Evolutionary conservation across 2,113 vertebrate species (phyloP).

Genomic region (Percopsis transmontana): DNA sequence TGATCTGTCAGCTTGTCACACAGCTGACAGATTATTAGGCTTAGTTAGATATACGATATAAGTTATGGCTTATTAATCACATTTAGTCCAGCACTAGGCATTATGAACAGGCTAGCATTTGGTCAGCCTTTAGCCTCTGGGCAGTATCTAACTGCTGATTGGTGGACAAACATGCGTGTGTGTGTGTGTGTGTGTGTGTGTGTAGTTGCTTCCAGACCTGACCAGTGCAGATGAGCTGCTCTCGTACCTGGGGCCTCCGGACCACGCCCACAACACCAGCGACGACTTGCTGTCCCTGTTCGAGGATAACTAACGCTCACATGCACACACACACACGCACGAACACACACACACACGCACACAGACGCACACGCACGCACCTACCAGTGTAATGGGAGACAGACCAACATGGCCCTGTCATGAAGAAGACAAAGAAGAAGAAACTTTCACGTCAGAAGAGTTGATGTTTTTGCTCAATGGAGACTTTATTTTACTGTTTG

Average conservation of each 20-base stretch:
- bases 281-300: slow-evolving; percentile 93
- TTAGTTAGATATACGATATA: no score
- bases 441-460: slow-evolving; percentile 44
- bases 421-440: neutral
- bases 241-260: slow-evolving; percentile 90
- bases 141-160: no score
- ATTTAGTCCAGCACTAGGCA: no score
- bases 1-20: no score
- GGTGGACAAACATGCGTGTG: neutral
- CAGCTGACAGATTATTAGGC: no score
- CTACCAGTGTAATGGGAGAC: neutral
- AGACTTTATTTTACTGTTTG: slow-evolving; percentile 60
- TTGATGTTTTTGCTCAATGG: slow-evolving; percentile 58
- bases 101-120: no score
- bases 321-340: slow-evolving; percentile 22
- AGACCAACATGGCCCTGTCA: neutral
- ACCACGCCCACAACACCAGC: slow-evolving; percentile 88
- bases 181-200: slow-evolving; percentile 2
- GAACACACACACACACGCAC: slow-evolving; percentile 1
- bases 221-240: slow-evolving; percentile 92
- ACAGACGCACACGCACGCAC: neutral
- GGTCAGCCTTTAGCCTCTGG: no score
- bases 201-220: slow-evolving; percentile 89
- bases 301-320: slow-evolving; percentile 85
- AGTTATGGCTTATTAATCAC: no score